Base-by-base conservation (phyloP, 2,888 invertebrate species). In the Smittia sp. region DNA sequence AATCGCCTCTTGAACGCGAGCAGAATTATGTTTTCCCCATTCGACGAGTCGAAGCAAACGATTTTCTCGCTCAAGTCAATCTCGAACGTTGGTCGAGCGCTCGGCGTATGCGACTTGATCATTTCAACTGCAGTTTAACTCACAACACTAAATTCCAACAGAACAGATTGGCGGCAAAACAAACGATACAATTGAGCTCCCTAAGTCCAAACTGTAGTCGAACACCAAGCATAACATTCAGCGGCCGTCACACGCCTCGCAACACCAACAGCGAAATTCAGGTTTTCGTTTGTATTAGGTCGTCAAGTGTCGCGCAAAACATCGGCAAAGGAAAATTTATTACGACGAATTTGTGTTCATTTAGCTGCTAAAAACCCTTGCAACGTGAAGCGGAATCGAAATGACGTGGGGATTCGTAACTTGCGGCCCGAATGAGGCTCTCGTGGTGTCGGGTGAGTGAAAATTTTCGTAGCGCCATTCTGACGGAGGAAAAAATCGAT, bases 341-440 rank as follows among this genome's bases (percentile, higher is more conserved):
- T 32, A 6, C 9, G 9, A 3, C 32, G 32, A 32, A 32, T 6
- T 32, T 32, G 32, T 32, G 32, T 32, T 32, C 32, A 32, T 32
- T 32, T 32, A 32, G 32, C 32, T 32, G 3, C 9, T 9, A 3
- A 32, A 32, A 32, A 32, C 32, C 3, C 9, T 9, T 32, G 4
- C 32, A 32, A 3, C 3, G 3, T 32, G 9, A 32, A 32, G 32
- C 32, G 32, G 9, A 32, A 9, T 46, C 46, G 11, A 46, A 15
- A 72, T 72, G 72, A 20, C 15, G 1, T 62, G 62, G 58, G 95
- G 95, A 79, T 96, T 96, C 81, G 94, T 94, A 73, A 95, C 95
- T 75, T 96, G 96, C 81, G 96, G 96, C 65, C 96, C 96, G 27
- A 96, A 96, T 81, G 95, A 96, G 83, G 96, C 96, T 63, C 86